Evolutionary conservation across 2,888 invertebrate genomes (phyloP).

Genomic region (Dynastes hyllus): DNA sequence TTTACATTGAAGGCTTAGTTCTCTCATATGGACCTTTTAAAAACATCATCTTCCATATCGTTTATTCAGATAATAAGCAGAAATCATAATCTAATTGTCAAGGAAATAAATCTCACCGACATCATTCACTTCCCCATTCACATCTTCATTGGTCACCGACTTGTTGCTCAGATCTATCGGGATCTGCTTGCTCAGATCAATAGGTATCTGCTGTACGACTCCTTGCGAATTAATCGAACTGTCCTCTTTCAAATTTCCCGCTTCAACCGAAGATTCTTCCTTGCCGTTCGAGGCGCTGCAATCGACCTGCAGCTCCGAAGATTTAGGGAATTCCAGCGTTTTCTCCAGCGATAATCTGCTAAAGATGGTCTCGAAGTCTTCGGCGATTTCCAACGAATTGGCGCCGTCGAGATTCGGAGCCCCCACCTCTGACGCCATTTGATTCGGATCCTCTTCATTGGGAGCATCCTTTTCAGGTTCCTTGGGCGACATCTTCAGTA

Average conservation of each 20-base stretch:
- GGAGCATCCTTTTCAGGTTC: background rate
- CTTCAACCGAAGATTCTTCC: background rate
- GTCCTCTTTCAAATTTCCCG: background rate
- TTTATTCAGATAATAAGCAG: too few species aligned
- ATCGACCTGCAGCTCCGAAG: background rate
- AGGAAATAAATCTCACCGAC: background rate
- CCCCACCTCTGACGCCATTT: too few species aligned
- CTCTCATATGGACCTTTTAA: too few species aligned
- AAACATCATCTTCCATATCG: too few species aligned
- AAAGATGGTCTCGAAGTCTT: background rate
- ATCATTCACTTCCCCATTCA: background rate
- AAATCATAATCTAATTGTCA: too few species aligned
- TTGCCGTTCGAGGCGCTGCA: background rate
- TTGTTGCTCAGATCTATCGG: slow-evolving; percentile 40
- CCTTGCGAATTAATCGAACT: background rate
- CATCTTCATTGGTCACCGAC: background rate
- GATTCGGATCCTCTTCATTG: background rate
- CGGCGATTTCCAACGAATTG: background rate
- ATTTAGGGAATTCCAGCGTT: background rate
- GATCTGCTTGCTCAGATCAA: slow-evolving; percentile 35
- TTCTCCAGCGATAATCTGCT: background rate
- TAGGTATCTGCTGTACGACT: slow-evolving; percentile 26
- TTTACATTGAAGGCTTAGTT: too few species aligned
- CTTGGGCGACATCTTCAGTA: slow-evolving; percentile 12
- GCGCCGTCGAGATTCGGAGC: background rate